phyloP scores from a whole-genome alignment of 1,140 invertebrate species.

The Belonocnema kinseyi region DNA sequence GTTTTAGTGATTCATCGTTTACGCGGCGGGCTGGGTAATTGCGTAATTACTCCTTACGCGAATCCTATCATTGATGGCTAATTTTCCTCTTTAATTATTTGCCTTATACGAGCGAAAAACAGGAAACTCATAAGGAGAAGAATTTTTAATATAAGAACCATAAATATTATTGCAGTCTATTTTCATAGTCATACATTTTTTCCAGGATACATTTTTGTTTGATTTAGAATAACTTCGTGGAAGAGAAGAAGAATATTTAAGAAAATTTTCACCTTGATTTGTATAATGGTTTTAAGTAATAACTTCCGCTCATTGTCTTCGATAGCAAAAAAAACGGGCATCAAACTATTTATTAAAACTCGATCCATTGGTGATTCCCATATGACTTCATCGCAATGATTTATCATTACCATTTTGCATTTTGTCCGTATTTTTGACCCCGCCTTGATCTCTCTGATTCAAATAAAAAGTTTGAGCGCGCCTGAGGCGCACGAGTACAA shows the following conservation, averaged over 20 bases:
- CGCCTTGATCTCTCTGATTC: constrained; percentile 16
- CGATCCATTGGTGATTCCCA: constrained; percentile 1
- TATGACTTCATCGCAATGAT: background rate
- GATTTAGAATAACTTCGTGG: too few species aligned
- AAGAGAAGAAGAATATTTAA: background rate
- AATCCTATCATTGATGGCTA: constrained; percentile 40
- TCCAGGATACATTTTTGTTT: too few species aligned
- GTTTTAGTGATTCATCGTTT: constrained; percentile 57
- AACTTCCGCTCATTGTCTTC: background rate
- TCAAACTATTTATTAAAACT: constrained; percentile 8
- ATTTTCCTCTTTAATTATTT: constrained; percentile 36
- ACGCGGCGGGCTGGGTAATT: constrained; percentile 50
- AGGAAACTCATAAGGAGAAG: background rate
- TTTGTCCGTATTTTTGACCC: background rate
- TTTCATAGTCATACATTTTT: too few species aligned
- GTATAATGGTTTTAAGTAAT: background rate
- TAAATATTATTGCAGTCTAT: background rate
- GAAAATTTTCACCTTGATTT: background rate
- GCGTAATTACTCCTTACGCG: constrained; percentile 48
- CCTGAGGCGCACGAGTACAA: too few species aligned
- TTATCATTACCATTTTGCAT: constrained; percentile 1
- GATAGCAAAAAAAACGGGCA: background rate
- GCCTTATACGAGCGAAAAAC: background rate
- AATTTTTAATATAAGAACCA: background rate
- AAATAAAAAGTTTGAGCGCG: too few species aligned